phyloP scores from a whole-genome alignment of 2,888 invertebrate genomes.

The Agapostemon virescens region DNA sequence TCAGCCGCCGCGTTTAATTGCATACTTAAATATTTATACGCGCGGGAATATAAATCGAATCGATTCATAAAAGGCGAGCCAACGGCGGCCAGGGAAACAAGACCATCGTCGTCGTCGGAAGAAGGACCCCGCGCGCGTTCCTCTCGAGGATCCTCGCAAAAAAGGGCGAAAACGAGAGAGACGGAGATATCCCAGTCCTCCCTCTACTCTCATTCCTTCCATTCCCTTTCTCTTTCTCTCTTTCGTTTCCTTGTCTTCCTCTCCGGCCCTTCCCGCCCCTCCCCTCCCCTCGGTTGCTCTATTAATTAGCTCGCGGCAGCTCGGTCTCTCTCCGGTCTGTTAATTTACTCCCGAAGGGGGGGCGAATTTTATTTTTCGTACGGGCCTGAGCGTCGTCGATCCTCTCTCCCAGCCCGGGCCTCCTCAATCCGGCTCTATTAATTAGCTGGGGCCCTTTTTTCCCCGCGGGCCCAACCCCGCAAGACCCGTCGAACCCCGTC shows the following conservation, averaged over 20 bases:
- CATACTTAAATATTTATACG: constrained; percentile 51
- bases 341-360: constrained; percentile 67
- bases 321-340: constrained; percentile 57
- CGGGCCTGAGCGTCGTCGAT: constrained; percentile 57
- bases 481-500: constrained; percentile 64
- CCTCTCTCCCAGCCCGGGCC: constrained; percentile 34
- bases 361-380: constrained; percentile 66
- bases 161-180: constrained; percentile 47
- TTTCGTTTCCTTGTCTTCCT: neutral
- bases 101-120: constrained; percentile 36
- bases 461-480: constrained; percentile 52
- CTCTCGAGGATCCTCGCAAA: constrained; percentile 34
- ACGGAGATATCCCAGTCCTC: constrained; percentile 2
- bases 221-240: neutral
- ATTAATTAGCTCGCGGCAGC: constrained; percentile 68
- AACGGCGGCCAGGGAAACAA: constrained; percentile 50
- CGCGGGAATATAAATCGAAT: constrained; percentile 54
- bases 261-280: neutral
- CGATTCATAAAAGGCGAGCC: constrained; percentile 57
- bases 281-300: constrained; percentile 40
- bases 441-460: constrained; percentile 68
- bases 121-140: constrained; percentile 39
- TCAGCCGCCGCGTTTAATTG: constrained; percentile 32
- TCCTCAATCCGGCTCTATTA: constrained; percentile 69
- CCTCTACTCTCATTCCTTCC: neutral